These are phyloP conservation scores for Gisinianus flammeolus DNA, from an alignment of 2,888 invertebrate genomes.

Conservation along the genomic window DNA sequence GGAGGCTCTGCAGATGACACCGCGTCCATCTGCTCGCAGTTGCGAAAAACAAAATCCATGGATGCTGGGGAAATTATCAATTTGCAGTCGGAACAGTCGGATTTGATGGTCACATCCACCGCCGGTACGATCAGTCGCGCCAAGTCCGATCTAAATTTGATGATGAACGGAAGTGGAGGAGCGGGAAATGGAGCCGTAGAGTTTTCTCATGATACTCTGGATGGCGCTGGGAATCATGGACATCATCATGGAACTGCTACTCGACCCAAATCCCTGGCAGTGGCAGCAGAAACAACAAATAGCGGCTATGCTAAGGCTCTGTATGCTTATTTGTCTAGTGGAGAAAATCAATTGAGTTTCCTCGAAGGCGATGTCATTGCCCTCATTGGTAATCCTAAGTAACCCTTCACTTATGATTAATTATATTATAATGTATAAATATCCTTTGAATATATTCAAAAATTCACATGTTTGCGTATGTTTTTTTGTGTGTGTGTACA, in stretches of 20 bases:
- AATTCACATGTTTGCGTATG: neutral
- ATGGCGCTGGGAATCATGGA: neutral
- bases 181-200: constrained; percentile 5
- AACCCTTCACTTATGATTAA: neutral
- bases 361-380: constrained; percentile 88
- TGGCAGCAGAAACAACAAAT: constrained; percentile 67
- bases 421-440: too few relatives aligned
- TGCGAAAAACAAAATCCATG: constrained; percentile 86
- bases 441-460: too few relatives aligned
- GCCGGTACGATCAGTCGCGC: constrained; percentile 66
- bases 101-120: constrained; percentile 42
- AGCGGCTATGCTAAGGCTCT: constrained; percentile 80
- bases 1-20: constrained; percentile 69
- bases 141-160: constrained; percentile 86
- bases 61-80: constrained; percentile 71
- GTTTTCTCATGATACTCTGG: constrained; percentile 5
- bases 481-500: neutral
- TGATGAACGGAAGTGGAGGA: constrained; percentile 45
- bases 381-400: constrained; percentile 69
- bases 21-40: constrained; percentile 77
- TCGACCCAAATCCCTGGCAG: constrained; percentile 63
- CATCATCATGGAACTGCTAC: constrained; percentile 1
- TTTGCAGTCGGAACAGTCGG: constrained; percentile 46
- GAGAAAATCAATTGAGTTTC: constrained; percentile 91
- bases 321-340: constrained; percentile 85